Evolutionary conservation across 2,888 invertebrate species (phyloP), one percentile per base, ranked within the genome.

Genomic region (Harpalus rubripes): DNA sequence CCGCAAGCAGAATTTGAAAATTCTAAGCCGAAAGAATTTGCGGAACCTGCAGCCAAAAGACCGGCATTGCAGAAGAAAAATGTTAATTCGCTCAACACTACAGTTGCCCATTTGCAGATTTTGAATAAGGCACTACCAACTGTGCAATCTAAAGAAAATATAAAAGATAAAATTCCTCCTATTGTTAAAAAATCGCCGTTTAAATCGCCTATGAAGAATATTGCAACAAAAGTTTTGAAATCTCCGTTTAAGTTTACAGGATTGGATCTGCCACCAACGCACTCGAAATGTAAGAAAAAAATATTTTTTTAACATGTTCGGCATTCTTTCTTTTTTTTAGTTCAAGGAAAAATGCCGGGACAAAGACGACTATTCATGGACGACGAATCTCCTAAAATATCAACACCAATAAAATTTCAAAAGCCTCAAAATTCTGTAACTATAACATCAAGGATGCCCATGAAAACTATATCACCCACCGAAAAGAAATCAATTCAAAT

Each of bases 131-230:
- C 12, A 5, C 5, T 56, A 32, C 78, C 56, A 18, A n/a, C 65
- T 18, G 18, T 56, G 44, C 63, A 52, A 41, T 44, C 78, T 22
- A 84, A 84, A 78, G 79, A 84, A 84, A 84, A 85, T 61, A 61
- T 41, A 12, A 7, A 18, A 8, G 68, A 81, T 15, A 52, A 18
- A 16, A n/a, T 52, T 26, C 52, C 22, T 7, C 12, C 8, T 3
- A 12, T 44, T n/a, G 59, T n/a, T 6, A 68, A 68, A 41, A 86
- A 80, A 85, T 86, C 88, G 65, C 87, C 88, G 61, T 88, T 88
- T 76, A 91, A 91, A 88, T 90, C 90, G 90, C 91, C 90, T 32
- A 88, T 91, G 10, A 91, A 91, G 86, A 91, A 90, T 76, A 87
- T 90, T 18, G 90, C 91, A 87, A 88, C 89, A 79, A 90, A 89